Base-by-base conservation (phyloP, 2,797 vertebrate species). In the Notolepis coatsorum region DNA sequence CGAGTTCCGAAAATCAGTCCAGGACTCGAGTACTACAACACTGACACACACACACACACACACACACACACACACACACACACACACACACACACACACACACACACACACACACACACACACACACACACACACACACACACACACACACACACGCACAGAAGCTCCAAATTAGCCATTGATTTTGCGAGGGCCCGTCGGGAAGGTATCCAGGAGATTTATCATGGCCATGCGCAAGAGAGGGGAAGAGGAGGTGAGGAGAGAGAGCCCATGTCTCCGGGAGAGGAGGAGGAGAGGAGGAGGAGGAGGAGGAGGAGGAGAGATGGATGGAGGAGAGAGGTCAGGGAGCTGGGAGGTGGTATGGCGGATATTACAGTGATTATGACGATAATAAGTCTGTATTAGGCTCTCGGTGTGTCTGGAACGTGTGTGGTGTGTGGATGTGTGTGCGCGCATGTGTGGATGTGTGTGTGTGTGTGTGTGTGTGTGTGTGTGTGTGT, bases 141-240 rank as follows among this genome's bases (percentile, higher is more conserved):
- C 58, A 38, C 27, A 41, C 20, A 25, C 30, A 31, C 12, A 63
- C 10, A 46, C 61, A 43, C 28, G 33, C 49, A 30, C 56, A 27
- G 37, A 76, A 67, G 68, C 69, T 75, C 68, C 60, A 85, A 89
- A 88, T 88, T 77, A 79, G 76, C 72, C 81, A 85, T 85, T 88
- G 89, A 90, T 92, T 90, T 81, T 77, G 55, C 62, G 48, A 70
- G 79, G 65, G 53, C 62, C 81, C 65, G 59, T 28, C 56, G 78
- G 81, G 82, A 80, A 74, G 69, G 67, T 79, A 77, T 79, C 63
- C 64, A 27, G 5, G 65, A 83, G 75, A 90, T 92, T 80, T 79
- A 89, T 89, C 73, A 79, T 55, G 28, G 33, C 72, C 65, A 25
- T 80, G 58, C 51, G 61, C 63, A 61, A 39, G 68, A 50, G 63